Conservation (phyloP, 35 echinoderm and acorn worm genomes). For the Apostichopus californicus region DNA sequence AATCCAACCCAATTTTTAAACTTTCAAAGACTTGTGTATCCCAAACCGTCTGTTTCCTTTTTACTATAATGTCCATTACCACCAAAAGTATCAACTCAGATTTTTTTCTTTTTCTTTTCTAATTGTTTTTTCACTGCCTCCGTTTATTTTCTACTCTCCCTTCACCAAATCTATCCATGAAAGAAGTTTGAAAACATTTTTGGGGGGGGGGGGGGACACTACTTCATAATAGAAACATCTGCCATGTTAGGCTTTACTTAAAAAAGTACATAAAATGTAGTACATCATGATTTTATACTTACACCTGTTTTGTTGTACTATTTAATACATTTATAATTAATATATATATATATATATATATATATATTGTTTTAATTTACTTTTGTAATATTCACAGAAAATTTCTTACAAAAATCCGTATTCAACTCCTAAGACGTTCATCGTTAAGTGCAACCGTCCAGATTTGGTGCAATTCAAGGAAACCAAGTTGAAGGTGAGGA, state of each 20-base stretch:
- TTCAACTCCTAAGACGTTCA: constrained; percentile 74
- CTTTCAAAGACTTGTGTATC: background rate
- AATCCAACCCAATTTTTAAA: background rate
- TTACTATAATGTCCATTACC: too few relatives aligned
- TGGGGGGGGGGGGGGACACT: too few relatives aligned
- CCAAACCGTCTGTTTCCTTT: too few relatives aligned
- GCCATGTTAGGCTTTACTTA: too few relatives aligned
- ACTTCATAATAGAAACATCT: too few relatives aligned
- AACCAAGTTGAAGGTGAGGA: constrained; percentile 74
- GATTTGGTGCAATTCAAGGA: constrained; percentile 96
- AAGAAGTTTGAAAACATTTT: too few relatives aligned
- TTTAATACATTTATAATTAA: background rate
- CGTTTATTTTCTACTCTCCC: background rate
- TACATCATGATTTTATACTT: background rate
- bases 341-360: background rate
- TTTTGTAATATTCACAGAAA: constrained; percentile 46
- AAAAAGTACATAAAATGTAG: too few relatives aligned
- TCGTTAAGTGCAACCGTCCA: constrained; percentile 84
- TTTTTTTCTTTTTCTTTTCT: too few relatives aligned
- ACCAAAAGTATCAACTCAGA: too few relatives aligned
- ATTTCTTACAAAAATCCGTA: constrained; percentile 97
- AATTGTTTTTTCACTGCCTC: background rate
- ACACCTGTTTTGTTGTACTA: constrained; percentile 14
- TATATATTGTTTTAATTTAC: constrained; percentile 19
- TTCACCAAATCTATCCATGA: too few relatives aligned